Evolutionary conservation across 2,113 vertebrate species (phyloP).

Genomic region (Macroglossus sobrinus): DNA sequence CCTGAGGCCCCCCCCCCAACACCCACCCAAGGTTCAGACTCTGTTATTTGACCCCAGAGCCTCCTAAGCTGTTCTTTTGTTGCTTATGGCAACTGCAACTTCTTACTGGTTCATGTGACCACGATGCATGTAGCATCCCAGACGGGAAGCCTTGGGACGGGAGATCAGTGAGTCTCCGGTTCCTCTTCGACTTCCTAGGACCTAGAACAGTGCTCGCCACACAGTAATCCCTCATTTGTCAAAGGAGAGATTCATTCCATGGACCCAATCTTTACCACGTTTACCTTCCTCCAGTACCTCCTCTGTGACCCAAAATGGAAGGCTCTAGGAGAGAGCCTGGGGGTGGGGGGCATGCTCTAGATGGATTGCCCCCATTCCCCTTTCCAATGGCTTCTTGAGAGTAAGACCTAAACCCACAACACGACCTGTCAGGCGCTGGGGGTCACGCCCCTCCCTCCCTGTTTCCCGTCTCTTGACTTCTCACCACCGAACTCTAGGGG

Average conservation of each 20-base stretch:
- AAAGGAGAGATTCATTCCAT: background rate
- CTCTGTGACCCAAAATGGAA: background rate
- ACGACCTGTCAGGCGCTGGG: accelerated
- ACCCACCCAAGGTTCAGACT: background rate
- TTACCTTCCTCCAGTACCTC: background rate
- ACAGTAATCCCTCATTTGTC: background rate
- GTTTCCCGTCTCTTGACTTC: background rate
- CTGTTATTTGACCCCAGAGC: background rate
- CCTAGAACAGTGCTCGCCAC: background rate
- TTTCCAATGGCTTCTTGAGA: background rate
- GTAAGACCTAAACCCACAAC: background rate
- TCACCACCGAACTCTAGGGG: background rate
- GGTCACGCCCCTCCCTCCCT: background rate
- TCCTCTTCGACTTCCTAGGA: background rate
- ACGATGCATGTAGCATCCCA: background rate
- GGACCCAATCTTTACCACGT: background rate
- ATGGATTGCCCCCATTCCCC: background rate
- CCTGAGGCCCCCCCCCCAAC: background rate
- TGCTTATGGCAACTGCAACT: background rate
- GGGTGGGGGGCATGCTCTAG: background rate
- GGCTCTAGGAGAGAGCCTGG: accelerated
- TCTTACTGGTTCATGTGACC: background rate
- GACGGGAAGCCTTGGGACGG: background rate
- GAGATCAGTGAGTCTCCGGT: background rate
- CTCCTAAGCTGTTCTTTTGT: background rate